Base-by-base conservation (phyloP, 2,888 invertebrate species). In the Nomada fucata region DNA sequence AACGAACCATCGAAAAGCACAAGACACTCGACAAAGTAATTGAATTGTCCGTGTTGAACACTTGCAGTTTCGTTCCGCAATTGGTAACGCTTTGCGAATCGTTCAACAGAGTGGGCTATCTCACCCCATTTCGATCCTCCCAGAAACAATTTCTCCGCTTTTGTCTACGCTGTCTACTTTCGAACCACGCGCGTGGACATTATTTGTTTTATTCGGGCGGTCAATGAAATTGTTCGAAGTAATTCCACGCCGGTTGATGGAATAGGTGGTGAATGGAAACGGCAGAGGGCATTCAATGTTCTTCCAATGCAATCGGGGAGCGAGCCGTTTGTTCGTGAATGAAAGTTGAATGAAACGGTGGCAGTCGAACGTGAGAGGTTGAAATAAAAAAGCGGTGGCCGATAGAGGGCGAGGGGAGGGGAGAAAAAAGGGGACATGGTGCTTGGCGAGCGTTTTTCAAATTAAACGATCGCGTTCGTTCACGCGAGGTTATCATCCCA, bases 291-390 rank as follows among this genome's bases (percentile, higher is more conserved):
- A 69, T 73, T 74, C 72, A 77, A 60, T 61, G 76, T 73, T 36
- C 55, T 15, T 61, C 50, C 69, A 78, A 74, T 67, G 73, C 70
- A 80, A 85, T 81, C 81, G 82, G 64, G 57, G 59, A 61, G 72
- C 59, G 26, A 50, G 29, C 64, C 74, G 68, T 78, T 79, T 84
- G 79, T 76, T 59, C 69, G 75, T 76, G 84, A 84, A 83, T 83
- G 76, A 79, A 79, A 79, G 65, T 74, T 71, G 84, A 84, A 83
- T 83, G 79, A 83, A 84, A 84, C 72, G 76, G 83, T 76, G 82
- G 63, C 82, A 81, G 82, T 63, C 76, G 76, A 59, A 81, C 72
- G 81, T 76, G 76, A 76, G 59, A 68, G 71, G 82, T 53, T 75
- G 76, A 76, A 81, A 76, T 82, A 76, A 81, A 82, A 81, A 59